Evolutionary conservation across 2,113 vertebrate species (phyloP).

Genomic region (Lepisosteus oculatus): DNA sequence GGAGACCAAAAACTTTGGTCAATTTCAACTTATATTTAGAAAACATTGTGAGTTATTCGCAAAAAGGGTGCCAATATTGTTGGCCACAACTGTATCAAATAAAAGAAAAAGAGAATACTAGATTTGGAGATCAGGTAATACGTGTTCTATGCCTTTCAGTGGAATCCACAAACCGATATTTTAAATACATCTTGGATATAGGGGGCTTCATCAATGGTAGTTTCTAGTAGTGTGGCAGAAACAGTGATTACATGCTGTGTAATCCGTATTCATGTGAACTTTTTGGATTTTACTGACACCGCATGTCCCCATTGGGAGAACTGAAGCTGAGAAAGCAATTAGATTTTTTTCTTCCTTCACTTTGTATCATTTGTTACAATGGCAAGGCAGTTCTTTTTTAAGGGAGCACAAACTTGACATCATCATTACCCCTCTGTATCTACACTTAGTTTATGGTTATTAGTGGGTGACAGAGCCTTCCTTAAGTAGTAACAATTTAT

Average conservation of each 20-base stretch:
- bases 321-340: not conserved
- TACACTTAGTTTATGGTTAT: slow-evolving; percentile 46
- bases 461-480: slow-evolving; percentile 24
- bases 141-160: no score
- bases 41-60: no score
- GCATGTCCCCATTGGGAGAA: not conserved
- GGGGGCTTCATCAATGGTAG: no score
- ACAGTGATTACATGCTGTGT: not conserved
- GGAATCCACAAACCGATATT: no score
- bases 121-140: no score
- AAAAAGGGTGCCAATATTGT: no score
- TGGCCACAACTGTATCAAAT: no score
- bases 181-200: no score
- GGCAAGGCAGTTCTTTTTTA: slow-evolving; percentile 24
- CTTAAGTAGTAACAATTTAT: slow-evolving; percentile 17
- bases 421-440: slow-evolving; percentile 11
- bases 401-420: slow-evolving; percentile 25
- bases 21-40: no score
- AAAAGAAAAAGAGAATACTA: no score
- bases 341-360: not conserved
- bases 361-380: slow-evolving; percentile 1
- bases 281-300: not conserved
- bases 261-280: slow-evolving; percentile 9
- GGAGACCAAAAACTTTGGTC: no score
- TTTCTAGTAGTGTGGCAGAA: not conserved